Evolutionary conservation across 1,140 invertebrate species (phyloP), one percentile per base, ranked within the genome.

Genomic region (Notospermus geniculatus): DNA sequence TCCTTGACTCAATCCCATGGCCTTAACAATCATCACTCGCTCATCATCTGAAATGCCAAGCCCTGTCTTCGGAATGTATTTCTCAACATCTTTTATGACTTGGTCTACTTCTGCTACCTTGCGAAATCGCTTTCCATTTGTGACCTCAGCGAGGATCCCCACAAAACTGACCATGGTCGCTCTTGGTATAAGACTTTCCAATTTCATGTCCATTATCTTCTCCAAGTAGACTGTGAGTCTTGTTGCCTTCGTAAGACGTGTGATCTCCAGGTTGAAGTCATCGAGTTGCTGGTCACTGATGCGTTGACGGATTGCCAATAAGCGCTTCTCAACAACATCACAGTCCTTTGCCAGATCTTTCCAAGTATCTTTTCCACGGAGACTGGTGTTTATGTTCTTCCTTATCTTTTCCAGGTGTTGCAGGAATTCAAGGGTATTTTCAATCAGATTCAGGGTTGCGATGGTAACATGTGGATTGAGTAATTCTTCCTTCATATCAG

Each of bases 1-100:
- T 0, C 89, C 89, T 62, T 83, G 77, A 22, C 64, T 73, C 1
- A 88, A 70, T 1, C 80, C 83, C 66, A 90, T 84, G 0, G 88
- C 88, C 72, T 80, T 74, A 0, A 89, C 78, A 56, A 90, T 86
- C 72, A 85, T 67, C 41, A 78, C 65, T 58, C 79, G 79, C 75
- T 90, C 88, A 43, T 76, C 59, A 22, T 85, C 82, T 4, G 76
- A 81, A 2, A 87, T 76, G 13, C 78, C 77, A 22, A 80, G 68
- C 1, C 72, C 68, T 2, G 5, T 50, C 9, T 50, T 50, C 46
- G 67, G 66, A 13, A 70, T 29, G 17, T 60, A 5, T 22, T 66
- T 54, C 27, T 67, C 59, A 2, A 75, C 28, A 1, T 59, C 56
- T 2, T 69, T 29, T 2, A 71, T 7, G 7, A 70, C 53, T 17